These are phyloP conservation scores for Callipepla californica DNA, from an alignment of 2,113 vertebrate species.

Conservation along the genomic window DNA sequence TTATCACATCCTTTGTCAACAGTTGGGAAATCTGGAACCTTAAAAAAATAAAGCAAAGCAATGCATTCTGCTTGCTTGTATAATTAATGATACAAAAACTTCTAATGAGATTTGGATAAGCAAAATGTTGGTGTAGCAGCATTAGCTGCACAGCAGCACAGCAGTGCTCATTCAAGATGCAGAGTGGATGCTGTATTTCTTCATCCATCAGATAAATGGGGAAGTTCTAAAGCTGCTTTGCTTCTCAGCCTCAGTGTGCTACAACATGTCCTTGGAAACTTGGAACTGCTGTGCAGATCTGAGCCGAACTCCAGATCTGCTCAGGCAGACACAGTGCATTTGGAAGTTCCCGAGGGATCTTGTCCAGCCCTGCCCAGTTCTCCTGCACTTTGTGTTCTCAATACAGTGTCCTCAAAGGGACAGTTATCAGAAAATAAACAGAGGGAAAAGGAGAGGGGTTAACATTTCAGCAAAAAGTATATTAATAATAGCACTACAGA, in stretches of 20 bases:
- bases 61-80: not conserved
- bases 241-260: not conserved
- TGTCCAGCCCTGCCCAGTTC: not conserved
- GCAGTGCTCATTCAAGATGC: not conserved
- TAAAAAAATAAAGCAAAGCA: slow-evolving; percentile 21
- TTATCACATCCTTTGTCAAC: slow-evolving; percentile 62
- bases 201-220: not conserved
- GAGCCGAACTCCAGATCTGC: not conserved
- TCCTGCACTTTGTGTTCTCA: not conserved
- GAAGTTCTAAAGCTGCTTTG: not conserved
- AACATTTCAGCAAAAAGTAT: not conserved
- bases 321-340: not conserved
- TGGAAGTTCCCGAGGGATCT: not conserved
- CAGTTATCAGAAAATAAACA: not conserved
- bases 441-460: not conserved
- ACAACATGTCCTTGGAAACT: not conserved
- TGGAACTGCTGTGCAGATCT: not conserved
- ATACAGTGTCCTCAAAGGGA: not conserved
- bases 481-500: not conserved
- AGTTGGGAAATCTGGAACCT: slow-evolving; percentile 25
- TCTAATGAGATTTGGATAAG: slow-evolving; percentile 30
- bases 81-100: slow-evolving; percentile 42
- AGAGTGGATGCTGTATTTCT: not conserved
- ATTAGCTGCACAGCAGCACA: slow-evolving; percentile 12
- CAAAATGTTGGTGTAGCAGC: not conserved